Percentiles rank a stretch among this genome's conserved stretches.
These are phyloP conservation scores for Lamprologus tigripictilis DNA, from an alignment of 2,113 vertebrate genomes.

Conservation along the genomic window DNA sequence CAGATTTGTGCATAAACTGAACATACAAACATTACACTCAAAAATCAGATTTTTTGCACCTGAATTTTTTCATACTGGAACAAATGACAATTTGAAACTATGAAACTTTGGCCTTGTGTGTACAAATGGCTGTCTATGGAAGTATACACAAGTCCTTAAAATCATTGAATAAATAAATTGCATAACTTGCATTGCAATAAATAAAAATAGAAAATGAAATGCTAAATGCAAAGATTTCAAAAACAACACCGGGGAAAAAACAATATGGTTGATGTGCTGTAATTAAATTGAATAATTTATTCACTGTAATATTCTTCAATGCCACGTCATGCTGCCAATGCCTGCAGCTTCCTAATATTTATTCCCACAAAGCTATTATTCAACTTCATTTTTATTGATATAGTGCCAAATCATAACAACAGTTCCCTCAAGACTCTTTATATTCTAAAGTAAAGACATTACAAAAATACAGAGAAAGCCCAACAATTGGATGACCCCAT, in stretches of 20 bases:
- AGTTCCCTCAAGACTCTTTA: not conserved
- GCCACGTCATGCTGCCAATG: not conserved
- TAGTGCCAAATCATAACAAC: not conserved
- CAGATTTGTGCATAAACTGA: not conserved
- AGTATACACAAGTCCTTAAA: not conserved
- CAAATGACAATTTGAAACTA: not conserved
- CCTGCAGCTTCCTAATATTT: not conserved
- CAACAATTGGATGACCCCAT: not conserved
- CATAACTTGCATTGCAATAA: not conserved
- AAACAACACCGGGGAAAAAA: not conserved
- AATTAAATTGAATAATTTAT: not conserved
- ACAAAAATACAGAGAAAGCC: not conserved
- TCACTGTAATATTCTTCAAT: not conserved
- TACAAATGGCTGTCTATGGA: not conserved
- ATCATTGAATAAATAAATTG: not conserved
- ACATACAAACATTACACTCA: not conserved
- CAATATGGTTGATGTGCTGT: not conserved
- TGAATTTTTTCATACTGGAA: not conserved
- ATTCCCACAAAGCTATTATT: not conserved
- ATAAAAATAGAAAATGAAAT: not conserved
- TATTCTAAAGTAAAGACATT: not conserved
- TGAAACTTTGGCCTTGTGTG: not conserved
- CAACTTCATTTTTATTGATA: not conserved
- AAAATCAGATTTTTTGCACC: not conserved
- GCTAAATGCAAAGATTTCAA: not conserved